These are phyloP conservation scores for Trissolcus basalis DNA, from an alignment of 1,140 invertebrate genomes.

Conservation along the genomic window DNA sequence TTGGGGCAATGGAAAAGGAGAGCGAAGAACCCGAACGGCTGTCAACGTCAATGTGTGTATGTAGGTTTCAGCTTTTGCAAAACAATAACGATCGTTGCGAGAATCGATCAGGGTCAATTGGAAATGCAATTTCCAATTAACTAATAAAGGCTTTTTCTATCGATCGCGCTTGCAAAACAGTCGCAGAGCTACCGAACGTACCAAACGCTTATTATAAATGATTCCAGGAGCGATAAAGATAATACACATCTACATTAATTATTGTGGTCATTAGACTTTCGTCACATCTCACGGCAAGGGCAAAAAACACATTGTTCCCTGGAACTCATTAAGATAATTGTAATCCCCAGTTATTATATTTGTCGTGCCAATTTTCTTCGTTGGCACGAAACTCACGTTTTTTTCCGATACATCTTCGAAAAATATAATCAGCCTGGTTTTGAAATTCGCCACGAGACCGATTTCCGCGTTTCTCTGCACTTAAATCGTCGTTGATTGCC, in stretches of 20 bases:
- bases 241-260: conserved; percentile 36
- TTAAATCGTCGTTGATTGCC: conserved; percentile 57
- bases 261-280: conserved; percentile 41
- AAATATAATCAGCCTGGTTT: not conserved
- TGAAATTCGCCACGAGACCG: conserved; percentile 49
- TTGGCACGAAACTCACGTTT: not conserved
- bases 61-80: conserved; percentile 3
- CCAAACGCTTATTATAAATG: conserved; percentile 29
- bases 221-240: conserved; percentile 13
- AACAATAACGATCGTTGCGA: conserved; percentile 9
- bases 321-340: too few relatives aligned
- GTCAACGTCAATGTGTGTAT: conserved; percentile 4
- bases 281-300: conserved; percentile 31
- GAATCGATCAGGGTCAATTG: conserved; percentile 30
- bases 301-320: conserved; percentile 24
- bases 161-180: conserved; percentile 11
- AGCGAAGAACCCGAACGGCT: not conserved
- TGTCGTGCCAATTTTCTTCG: too few relatives aligned
- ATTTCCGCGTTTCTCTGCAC: conserved; percentile 63
- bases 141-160: conserved; percentile 15
- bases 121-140: conserved; percentile 31
- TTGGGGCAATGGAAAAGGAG: conserved; percentile 2
- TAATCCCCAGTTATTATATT: too few relatives aligned
- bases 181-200: conserved; percentile 26
- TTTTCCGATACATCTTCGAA: conserved; percentile 25